Conservation (phyloP, 2,888 invertebrate genomes). For the Trichopria drosophilae region DNA sequence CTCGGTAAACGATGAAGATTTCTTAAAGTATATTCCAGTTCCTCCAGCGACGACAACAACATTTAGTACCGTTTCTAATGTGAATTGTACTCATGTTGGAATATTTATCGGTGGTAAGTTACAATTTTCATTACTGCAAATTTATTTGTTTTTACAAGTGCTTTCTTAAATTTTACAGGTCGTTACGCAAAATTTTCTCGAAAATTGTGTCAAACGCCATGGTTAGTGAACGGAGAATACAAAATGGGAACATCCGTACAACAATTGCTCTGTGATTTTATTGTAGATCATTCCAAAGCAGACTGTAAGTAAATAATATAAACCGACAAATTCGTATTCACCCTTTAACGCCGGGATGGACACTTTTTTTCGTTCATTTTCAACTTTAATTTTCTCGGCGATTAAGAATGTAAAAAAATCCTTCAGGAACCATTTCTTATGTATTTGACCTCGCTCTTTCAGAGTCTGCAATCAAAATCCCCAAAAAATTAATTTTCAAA, state of each 20-base stretch:
- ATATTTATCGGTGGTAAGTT: slow-evolving; percentile 66
- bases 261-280: slow-evolving; percentile 76
- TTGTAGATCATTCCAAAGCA: slow-evolving; percentile 66
- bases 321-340: no score
- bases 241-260: slow-evolving; percentile 87
- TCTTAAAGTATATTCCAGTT: slow-evolving; percentile 60
- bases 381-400: no score
- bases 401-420: no score
- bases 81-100: slow-evolving; percentile 65
- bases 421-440: no score
- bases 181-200: slow-evolving; percentile 86
- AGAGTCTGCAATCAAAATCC: no score
- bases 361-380: no score
- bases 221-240: slow-evolving; percentile 80
- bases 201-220: slow-evolving; percentile 89
- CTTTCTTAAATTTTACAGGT: slow-evolving; percentile 56
- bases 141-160: slow-evolving; percentile 17
- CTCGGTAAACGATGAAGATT: slow-evolving; percentile 59
- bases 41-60: slow-evolving; percentile 61
- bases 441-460: no score
- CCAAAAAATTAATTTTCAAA: no score
- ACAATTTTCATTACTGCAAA: slow-evolving; percentile 17
- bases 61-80: slow-evolving; percentile 59
- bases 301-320: slow-evolving; percentile 53
- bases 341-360: no score